These are phyloP conservation scores for Ichneumon xanthorius DNA, from an alignment of 2,888 invertebrate genomes.

Conservation along the genomic window DNA sequence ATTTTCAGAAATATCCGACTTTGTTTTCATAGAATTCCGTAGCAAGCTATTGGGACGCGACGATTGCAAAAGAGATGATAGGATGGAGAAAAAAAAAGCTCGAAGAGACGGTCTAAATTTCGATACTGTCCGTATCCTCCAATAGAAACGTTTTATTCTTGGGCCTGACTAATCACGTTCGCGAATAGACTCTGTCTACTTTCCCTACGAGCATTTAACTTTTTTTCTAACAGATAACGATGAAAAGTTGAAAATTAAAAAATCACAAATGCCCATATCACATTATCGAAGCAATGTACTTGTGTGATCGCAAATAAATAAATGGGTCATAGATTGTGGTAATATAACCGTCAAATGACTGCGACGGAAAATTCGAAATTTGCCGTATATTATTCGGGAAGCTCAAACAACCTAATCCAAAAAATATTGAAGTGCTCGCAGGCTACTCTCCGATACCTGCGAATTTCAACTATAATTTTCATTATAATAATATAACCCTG, in stretches of 20 bases:
- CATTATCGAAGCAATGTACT: not conserved
- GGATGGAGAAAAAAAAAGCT: not conserved
- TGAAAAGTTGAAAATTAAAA: constrained; percentile 5
- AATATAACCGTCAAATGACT: not conserved
- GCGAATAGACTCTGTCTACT: not conserved
- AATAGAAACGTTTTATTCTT: not conserved
- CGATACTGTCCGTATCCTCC: not conserved
- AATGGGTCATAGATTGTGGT: not conserved
- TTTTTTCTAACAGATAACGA: not conserved
- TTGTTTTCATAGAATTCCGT: not conserved
- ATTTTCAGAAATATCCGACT: not conserved
- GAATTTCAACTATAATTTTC: not conserved
- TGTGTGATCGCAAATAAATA: not conserved
- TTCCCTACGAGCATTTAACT: not conserved
- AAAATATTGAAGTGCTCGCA: constrained; percentile 41
- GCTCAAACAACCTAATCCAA: not conserved
- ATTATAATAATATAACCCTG: too few relatives aligned
- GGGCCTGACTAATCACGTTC: not conserved
- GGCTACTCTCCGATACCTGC: not conserved
- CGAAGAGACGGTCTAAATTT: not conserved
- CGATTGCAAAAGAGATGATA: not conserved
- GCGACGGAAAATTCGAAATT: not conserved
- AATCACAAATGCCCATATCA: constrained; percentile 81
- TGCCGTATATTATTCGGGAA: not conserved
- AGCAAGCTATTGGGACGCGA: not conserved